phyloP scores from a whole-genome alignment of 2,888 invertebrate genomes.

The Cerastis rubricosa region DNA sequence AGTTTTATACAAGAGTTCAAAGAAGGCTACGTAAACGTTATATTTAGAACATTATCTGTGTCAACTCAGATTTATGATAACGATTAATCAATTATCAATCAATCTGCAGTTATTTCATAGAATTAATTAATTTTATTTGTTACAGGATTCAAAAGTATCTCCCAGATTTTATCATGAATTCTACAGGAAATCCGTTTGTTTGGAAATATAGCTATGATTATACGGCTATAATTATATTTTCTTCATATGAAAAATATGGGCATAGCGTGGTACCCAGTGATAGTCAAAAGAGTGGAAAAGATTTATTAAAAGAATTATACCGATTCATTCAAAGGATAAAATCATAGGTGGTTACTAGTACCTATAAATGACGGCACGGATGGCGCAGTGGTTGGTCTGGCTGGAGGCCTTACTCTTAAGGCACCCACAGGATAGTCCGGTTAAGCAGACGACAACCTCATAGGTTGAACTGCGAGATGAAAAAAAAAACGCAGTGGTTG shows the following conservation, averaged over 20 bases:
- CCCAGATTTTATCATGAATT: constrained; percentile 4
- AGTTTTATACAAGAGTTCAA: background rate
- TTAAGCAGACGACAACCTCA: no score
- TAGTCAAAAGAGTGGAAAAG: background rate
- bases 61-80: constrained; percentile 21
- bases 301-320: background rate
- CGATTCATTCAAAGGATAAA: background rate
- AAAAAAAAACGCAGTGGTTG: no score
- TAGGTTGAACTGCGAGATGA: no score
- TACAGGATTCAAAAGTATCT: constrained; percentile 8
- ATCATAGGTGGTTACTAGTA: background rate
- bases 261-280: background rate
- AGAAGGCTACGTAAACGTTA: background rate
- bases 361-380: background rate
- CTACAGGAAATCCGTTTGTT: background rate
- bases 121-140: constrained; percentile 18
- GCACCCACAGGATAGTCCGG: no score
- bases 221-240: background rate
- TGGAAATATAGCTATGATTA: background rate
- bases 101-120: constrained; percentile 38
- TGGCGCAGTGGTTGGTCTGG: background rate
- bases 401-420: no score
- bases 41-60: constrained; percentile 8
- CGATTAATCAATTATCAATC: constrained; percentile 14
- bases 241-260: background rate